Conservation (phyloP, 1,140 invertebrate genomes). For the Paralvinella palmiformis region DNA sequence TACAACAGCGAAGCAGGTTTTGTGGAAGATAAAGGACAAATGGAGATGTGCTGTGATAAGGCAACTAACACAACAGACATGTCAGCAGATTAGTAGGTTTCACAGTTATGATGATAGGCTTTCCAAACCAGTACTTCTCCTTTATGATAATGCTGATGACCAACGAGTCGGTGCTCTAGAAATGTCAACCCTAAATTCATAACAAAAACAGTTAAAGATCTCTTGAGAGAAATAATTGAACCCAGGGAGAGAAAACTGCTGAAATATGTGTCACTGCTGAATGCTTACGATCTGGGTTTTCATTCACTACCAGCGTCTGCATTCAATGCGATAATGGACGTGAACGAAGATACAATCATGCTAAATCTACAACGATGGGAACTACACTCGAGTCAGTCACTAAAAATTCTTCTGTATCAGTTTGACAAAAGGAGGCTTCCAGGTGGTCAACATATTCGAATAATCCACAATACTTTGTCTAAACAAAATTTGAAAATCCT, state of each 20-base stretch:
- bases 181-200: too few species aligned
- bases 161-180: constrained; percentile 24
- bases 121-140: constrained; percentile 26
- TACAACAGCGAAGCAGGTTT: constrained; percentile 30
- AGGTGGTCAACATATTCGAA: constrained; percentile 16
- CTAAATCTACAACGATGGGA: constrained; percentile 22
- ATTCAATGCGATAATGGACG: constrained; percentile 23
- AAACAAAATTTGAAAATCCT: constrained; percentile 23
- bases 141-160: constrained; percentile 35
- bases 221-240: too few species aligned
- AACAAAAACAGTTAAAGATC: too few species aligned
- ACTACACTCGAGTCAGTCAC: constrained; percentile 19
- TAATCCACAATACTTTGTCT: constrained; percentile 22
- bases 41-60: constrained; percentile 31
- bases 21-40: constrained; percentile 29
- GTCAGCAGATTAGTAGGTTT: constrained; percentile 25
- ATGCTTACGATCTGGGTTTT: constrained; percentile 27
- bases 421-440: constrained; percentile 15
- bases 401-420: constrained; percentile 25
- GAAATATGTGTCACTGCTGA: constrained; percentile 27
- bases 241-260: constrained; percentile 23
- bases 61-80: constrained; percentile 29
- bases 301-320: constrained; percentile 21
- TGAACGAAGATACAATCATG: neutral
- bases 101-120: constrained; percentile 22